Conservation (phyloP, 1,140 invertebrate species). For the Theocolax elegans region DNA sequence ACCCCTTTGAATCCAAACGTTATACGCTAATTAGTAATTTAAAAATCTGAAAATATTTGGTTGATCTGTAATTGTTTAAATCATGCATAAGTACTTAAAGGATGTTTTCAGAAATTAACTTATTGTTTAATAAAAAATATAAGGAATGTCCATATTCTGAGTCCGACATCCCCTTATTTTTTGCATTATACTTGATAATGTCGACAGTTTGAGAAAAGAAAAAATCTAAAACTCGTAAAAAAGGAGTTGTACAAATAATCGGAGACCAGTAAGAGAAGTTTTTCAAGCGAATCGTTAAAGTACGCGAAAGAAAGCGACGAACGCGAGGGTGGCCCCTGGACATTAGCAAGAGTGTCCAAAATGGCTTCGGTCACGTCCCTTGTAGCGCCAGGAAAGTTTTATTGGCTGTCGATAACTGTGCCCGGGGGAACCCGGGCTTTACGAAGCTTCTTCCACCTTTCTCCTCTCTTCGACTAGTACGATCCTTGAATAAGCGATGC, state of each 20-base stretch:
- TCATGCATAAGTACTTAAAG: too few relatives aligned
- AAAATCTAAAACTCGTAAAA: too few relatives aligned
- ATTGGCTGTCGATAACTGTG: slow-evolving; percentile 47
- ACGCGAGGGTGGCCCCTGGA: neutral
- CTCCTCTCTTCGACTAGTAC: neutral
- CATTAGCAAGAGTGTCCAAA: slow-evolving; percentile 26
- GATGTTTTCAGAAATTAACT: too few relatives aligned
- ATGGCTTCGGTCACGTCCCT: slow-evolving; percentile 25
- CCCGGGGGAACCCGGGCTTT: slow-evolving; percentile 35
- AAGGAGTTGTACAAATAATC: neutral
- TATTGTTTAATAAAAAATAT: too few relatives aligned
- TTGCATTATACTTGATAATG: too few relatives aligned
- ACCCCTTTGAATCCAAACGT: too few relatives aligned
- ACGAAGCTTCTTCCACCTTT: slow-evolving; percentile 32
- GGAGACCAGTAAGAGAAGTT: neutral
- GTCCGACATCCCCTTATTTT: too few relatives aligned
- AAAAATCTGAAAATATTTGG: too few relatives aligned
- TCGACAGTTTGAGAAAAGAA: too few relatives aligned
- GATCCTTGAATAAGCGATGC: slow-evolving; percentile 47
- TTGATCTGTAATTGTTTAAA: too few relatives aligned
- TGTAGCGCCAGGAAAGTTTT: slow-evolving; percentile 45
- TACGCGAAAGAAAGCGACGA: slow-evolving; percentile 6
- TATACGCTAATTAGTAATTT: too few relatives aligned
- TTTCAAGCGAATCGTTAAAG: neutral
- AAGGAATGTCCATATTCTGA: too few relatives aligned